These are phyloP conservation scores for Saccostrea glomerata DNA, from an alignment of 1,140 invertebrate genomes.

Conservation along the genomic window DNA sequence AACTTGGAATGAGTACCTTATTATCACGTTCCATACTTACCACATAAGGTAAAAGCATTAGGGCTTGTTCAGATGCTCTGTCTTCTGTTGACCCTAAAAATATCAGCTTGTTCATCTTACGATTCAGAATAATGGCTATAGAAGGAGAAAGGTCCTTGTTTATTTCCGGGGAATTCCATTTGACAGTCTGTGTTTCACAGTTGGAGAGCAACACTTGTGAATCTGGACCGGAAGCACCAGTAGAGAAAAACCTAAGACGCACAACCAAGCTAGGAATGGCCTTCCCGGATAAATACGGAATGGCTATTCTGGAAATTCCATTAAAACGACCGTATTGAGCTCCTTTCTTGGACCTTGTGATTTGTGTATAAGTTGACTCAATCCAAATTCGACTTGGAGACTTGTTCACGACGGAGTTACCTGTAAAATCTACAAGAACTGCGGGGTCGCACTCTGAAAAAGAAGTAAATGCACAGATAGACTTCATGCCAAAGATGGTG, in stretches of 20 bases:
- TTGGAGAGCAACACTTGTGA: conserved; percentile 9
- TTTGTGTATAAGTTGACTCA: background rate
- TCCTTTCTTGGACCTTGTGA: background rate
- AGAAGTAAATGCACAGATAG: background rate
- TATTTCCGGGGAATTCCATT: conserved; percentile 14
- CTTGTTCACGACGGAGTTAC: background rate
- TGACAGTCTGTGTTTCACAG: conserved; percentile 5
- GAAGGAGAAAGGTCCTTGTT: conserved; percentile 20
- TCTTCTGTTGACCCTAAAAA: conserved; percentile 3
- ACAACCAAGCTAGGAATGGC: background rate
- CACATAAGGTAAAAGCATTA: background rate
- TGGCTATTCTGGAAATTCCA: background rate
- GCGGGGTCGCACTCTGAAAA: conserved; percentile 13
- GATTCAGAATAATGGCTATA: conserved; percentile 3
- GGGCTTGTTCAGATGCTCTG: background rate
- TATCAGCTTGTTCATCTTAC: background rate
- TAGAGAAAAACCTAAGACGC: background rate
- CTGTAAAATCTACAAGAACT: background rate
- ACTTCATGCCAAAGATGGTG: background rate
- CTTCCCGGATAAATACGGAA: background rate
- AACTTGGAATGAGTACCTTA: background rate
- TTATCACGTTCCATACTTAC: background rate
- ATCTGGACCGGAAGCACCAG: background rate
- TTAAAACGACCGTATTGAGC: conserved; percentile 9
- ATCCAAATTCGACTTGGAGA: background rate